A percentile compares a stretch with the other conserved stretches of the same genome.
phyloP scores from a whole-genome alignment of 2,797 vertebrate genomes.

The Telmatherina bonti region DNA sequence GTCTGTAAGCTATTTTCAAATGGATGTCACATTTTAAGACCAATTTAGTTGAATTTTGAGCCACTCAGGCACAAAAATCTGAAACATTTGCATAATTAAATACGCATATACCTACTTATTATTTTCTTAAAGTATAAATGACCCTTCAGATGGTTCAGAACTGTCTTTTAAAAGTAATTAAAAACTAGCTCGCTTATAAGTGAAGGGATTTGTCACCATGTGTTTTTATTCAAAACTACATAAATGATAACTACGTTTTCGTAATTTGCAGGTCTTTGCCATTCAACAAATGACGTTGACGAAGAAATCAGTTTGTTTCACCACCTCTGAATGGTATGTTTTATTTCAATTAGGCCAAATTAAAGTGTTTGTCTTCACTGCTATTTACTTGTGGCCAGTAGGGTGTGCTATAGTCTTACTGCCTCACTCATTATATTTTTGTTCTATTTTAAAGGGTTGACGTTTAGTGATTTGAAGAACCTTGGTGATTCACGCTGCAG shows the following conservation, averaged over 20 bases:
- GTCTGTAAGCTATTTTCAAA: conserved; percentile 33
- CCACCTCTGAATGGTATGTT: conserved; percentile 70
- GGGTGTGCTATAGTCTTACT: conserved; percentile 68
- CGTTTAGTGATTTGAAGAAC: conserved; percentile 31
- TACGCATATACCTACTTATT: conserved; percentile 2
- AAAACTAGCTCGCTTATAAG: background rate
- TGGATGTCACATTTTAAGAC: conserved; percentile 21
- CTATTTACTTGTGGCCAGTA: conserved; percentile 56
- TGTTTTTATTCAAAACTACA: background rate
- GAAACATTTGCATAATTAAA: conserved; percentile 16
- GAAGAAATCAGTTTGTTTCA: conserved; percentile 25
- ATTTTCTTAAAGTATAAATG: conserved; percentile 41
- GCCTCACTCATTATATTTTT: conserved; percentile 41
- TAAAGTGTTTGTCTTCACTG: conserved; percentile 22
- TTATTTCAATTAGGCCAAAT: background rate
- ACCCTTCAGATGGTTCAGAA: background rate
- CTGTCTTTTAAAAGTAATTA: background rate
- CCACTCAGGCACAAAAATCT: conserved; percentile 10
- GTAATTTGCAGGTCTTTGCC: conserved; percentile 54
- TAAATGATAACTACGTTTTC: conserved; percentile 38
- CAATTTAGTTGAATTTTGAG: conserved; percentile 34
- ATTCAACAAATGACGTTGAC: conserved; percentile 22
- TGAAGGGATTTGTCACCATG: background rate
- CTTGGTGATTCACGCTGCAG: conserved; percentile 10
- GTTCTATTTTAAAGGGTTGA: conserved; percentile 69